Evolutionary conservation across 1,140 invertebrate genomes (phyloP).

Genomic region (Magallana angulata): DNA sequence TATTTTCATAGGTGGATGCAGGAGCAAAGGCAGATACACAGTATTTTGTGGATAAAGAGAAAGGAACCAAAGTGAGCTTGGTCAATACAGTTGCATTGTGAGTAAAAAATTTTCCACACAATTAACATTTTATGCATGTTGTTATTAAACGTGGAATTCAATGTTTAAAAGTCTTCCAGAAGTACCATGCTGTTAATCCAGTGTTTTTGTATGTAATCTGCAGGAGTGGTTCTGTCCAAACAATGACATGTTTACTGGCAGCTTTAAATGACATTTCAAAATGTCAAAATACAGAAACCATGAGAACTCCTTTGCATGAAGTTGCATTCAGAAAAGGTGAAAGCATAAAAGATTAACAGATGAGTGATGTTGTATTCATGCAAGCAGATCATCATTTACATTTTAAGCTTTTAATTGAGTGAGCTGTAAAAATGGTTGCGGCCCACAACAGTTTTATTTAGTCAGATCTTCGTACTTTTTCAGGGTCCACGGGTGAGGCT

Average conservation of each 20-base stretch:
- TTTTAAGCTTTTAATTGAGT: no score
- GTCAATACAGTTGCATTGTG: constrained; percentile 60
- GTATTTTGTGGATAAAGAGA: constrained; percentile 54
- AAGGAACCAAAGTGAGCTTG: constrained; percentile 38
- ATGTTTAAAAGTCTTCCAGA: no score
- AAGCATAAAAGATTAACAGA: background rate
- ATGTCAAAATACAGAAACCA: constrained; percentile 69
- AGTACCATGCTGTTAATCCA: no score
- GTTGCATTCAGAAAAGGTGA: background rate
- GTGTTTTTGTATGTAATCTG: background rate
- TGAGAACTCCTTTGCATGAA: constrained; percentile 77
- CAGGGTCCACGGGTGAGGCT: background rate
- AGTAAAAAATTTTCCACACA: constrained; percentile 14
- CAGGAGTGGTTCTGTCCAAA: constrained; percentile 55
- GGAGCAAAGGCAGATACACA: constrained; percentile 56
- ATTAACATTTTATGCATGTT: no score
- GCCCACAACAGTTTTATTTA: no score
- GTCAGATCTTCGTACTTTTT: no score
- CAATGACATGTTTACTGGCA: constrained; percentile 67
- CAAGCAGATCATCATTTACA: no score
- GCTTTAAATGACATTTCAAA: constrained; percentile 71
- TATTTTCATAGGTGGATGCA: constrained; percentile 52
- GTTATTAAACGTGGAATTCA: no score
- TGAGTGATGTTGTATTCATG: no score
- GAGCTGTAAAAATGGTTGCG: no score